phyloP scores from a whole-genome alignment of 2,797 vertebrate species.

The Octomys mimax region DNA sequence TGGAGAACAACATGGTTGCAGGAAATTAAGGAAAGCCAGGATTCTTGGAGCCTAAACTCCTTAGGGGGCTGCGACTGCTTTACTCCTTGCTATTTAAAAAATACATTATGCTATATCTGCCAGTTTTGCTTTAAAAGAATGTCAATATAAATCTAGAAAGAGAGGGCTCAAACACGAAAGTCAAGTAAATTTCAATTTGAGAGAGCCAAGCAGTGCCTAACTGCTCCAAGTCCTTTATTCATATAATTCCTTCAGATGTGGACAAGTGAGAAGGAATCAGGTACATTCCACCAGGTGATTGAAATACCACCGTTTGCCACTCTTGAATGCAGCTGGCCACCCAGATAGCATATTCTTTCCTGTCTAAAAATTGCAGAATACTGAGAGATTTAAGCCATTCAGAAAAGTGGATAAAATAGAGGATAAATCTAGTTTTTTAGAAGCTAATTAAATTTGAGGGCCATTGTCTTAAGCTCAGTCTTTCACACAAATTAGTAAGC shows the following conservation, averaged over 20 bases:
- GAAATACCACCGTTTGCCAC: background rate
- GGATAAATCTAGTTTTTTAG: background rate
- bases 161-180: background rate
- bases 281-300: background rate
- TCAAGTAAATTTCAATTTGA: background rate
- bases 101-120: background rate
- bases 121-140: background rate
- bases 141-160: background rate
- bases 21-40: background rate
- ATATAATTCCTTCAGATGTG: background rate
- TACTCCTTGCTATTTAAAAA: background rate
- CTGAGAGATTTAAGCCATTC: background rate
- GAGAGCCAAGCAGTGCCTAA: background rate
- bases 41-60: background rate
- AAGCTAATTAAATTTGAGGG: background rate
- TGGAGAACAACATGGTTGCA: background rate
- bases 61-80: background rate
- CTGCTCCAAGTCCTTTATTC: background rate
- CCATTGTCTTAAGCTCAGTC: background rate
- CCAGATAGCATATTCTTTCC: background rate
- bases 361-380: background rate
- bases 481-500: slow-evolving; percentile 4
- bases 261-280: background rate
- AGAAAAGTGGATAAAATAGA: background rate
- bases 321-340: background rate